Conservation (phyloP, 2,113 vertebrate genomes). For the Scomber scombrus region DNA sequence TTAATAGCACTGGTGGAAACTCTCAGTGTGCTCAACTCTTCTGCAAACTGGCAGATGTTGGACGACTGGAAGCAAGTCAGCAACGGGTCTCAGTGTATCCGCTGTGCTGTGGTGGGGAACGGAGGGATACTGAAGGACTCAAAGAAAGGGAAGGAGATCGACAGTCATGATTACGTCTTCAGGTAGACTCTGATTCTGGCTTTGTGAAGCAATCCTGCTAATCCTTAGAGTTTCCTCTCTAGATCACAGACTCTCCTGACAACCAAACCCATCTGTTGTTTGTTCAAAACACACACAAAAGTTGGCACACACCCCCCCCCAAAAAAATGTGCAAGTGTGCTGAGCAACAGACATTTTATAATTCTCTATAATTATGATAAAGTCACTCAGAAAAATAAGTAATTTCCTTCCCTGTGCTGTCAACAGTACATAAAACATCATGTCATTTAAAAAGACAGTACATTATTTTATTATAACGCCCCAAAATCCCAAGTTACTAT, state of each 20-base stretch:
- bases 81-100: slow-evolving; percentile 48
- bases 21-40: slow-evolving; percentile 79
- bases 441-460: too few relatives aligned
- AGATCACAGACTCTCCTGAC: not conserved
- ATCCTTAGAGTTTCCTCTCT: too few relatives aligned
- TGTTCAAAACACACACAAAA: not conserved
- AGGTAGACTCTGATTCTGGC: slow-evolving; percentile 69
- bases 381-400: too few relatives aligned
- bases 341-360: too few relatives aligned
- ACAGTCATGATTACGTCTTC: slow-evolving; percentile 87
- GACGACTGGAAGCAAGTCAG: slow-evolving; percentile 77
- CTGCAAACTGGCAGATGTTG: slow-evolving; percentile 77
- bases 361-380: too few relatives aligned
- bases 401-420: too few relatives aligned
- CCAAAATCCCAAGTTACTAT: too few relatives aligned
- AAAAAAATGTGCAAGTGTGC: not conserved
- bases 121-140: slow-evolving; percentile 87
- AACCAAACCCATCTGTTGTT: not conserved
- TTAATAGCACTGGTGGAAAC: slow-evolving; percentile 76
- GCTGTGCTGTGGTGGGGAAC: slow-evolving; percentile 84
- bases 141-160: slow-evolving; percentile 83
- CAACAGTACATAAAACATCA: too few relatives aligned
- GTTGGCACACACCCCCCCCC: not conserved
- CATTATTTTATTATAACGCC: too few relatives aligned
- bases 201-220: not conserved